Base-by-base conservation (phyloP, 2,797 vertebrate genomes). In the Enteromius fasciolatus region DNA sequence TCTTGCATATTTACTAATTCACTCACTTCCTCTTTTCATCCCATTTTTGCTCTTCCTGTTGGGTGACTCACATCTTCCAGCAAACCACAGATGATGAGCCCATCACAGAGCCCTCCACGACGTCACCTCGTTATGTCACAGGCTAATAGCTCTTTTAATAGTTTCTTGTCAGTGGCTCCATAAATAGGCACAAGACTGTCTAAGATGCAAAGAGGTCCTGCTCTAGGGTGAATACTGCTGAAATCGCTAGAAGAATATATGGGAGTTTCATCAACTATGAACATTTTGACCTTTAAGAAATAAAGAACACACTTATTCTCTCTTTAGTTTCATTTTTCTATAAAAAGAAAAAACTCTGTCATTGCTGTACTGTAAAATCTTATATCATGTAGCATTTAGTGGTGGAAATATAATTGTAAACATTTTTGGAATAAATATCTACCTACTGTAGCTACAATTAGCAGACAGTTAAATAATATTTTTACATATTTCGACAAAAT, bases 41-140 rank as follows among this genome's bases (percentile, higher is more conserved):
- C 57, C n/a, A 76, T 66, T 50, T 61, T 25, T 76, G 70, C 41
- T 76, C 70, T 80, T 83, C 33, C 83, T 83, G 81, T 54, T 48
- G 28, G 57, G 78, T 88, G 87, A 86, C 75, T 88, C 87, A 88
- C 75, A 86, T 86, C 83, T 84, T 86, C 85, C 86, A 83, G 84
- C 78, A 87, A 85, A 74, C 54, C 81, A 83, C 73, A 86, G 85
- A 88, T 86, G 83, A 86, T 75, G 78, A 83, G 77, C 61, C 82
- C 85, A 75, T 88, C 85, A 75, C 75, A 36, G 48, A 67, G 61
- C 17, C 36, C 81, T 81, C 75, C 66, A 72, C n/a, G 14, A 82
- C 83, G 81, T 86, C 87, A 88, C 39, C 14, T 76, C 44, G 79
- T 86, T 79, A 83, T 83, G 85, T 86, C 87, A 88, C 59, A 15